phyloP scores from a whole-genome alignment of 2,888 invertebrate genomes.

The Machimus rusticus region DNA sequence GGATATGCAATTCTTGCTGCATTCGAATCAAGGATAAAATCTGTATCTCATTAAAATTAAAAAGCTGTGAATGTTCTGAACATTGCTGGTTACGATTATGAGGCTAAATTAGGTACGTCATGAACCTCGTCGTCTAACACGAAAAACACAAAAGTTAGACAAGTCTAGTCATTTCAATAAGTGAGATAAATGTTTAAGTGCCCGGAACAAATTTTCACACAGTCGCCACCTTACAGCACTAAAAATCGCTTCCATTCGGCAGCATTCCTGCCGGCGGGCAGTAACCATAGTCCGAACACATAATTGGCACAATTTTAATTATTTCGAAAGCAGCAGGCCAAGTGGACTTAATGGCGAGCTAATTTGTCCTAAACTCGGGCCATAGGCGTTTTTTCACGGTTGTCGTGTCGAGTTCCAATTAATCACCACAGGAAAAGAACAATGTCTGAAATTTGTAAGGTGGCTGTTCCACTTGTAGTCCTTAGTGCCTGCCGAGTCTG shows the following conservation, averaged over 20 bases:
- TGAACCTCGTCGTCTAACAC: background rate
- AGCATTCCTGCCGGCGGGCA: background rate
- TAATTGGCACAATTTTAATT: background rate
- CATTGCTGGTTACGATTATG: background rate
- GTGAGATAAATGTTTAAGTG: background rate
- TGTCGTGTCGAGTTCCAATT: background rate
- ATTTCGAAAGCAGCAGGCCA: background rate
- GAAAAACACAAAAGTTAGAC: background rate
- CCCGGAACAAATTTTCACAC: background rate
- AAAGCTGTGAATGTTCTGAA: background rate
- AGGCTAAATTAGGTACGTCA: background rate
- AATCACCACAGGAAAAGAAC: background rate
- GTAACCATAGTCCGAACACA: background rate
- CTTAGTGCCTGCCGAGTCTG: background rate
- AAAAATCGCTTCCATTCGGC: background rate
- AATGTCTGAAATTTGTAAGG: background rate
- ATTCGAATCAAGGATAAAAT: background rate
- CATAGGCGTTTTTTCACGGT: background rate
- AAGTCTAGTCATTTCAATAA: background rate
- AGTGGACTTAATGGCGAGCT: background rate
- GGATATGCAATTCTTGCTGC: background rate
- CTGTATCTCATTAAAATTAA: background rate
- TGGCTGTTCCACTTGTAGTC: background rate
- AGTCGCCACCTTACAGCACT: background rate
- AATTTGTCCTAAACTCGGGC: background rate